Evolutionary conservation across 2,797 vertebrate genomes (phyloP), one percentile per base, ranked within the genome.

Genomic region (Micropoecilia bifurca): DNA sequence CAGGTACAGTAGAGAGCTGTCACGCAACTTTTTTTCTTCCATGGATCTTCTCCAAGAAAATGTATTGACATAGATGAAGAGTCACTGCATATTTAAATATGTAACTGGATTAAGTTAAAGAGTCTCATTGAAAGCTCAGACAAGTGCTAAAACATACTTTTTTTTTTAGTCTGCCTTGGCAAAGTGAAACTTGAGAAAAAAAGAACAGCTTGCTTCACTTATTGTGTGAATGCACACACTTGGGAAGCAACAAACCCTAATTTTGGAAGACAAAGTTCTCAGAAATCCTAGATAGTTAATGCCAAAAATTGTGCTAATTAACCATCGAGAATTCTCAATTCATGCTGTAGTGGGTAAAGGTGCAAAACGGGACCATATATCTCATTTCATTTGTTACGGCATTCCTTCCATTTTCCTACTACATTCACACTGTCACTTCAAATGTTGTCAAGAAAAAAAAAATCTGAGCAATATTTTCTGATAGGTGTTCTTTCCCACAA

Each of bases 131-230:
- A 53, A 53, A 69, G 50, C 33, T 46, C 39, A 45, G 53, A 74
- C 71, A 88, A 88, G 82, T 80, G 76, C n/a, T 77, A 72, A 79
- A 85, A 69, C 81, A 84, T 86, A 83, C 78, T 91, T 85, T 59
- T 61, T 80, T 90, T 88, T 85, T 61, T 73, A 71, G 74, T 10
- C 66, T 81, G 36, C 68, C 79, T 59, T 87, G 79, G 82, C 73
- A 85, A 55, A 82, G 69, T 22, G 48, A 75, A 82, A 76, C 53
- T 79, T 78, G 75, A 81, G 79, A 83, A 59, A 53, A 25, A 69
- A 78, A 43, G 79, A 91, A 79, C 87, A 87, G 87, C 84, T 85
- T 87, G 87, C 74, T 33, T 77, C 76, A 74, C 76, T 78, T 84
- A 76, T 43, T 78, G 76, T 80, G 82, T 71, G 79, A 28, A 33